Conservation (phyloP, 1,140 invertebrate genomes). For the Macrotrachela quadricornifera region DNA sequence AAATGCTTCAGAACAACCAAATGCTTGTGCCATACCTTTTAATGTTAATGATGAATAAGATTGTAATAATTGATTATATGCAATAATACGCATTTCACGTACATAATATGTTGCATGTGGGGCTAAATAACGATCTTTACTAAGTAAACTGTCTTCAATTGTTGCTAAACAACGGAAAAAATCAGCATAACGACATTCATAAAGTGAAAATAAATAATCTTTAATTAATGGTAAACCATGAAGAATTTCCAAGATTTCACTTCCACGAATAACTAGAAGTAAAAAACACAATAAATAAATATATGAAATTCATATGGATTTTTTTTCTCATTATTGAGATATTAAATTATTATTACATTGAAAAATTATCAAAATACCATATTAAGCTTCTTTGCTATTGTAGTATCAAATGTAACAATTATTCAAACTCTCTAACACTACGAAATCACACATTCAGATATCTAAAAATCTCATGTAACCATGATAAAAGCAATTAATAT, state of each 20-base stretch:
- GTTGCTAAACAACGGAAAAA: conserved; percentile 60
- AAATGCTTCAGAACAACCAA: conserved; percentile 54
- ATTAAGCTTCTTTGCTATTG: too few species aligned
- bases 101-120: conserved; percentile 76
- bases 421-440: too few species aligned
- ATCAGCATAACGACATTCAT: conserved; percentile 87
- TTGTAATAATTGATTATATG: conserved; percentile 83
- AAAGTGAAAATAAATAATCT: conserved; percentile 74
- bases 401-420: too few species aligned
- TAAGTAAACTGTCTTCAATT: conserved; percentile 52
- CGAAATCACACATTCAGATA: too few species aligned
- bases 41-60: conserved; percentile 81
- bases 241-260: conserved; percentile 32
- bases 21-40: conserved; percentile 88
- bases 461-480: too few species aligned
- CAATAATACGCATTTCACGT: conserved; percentile 84
- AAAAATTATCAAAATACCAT: too few species aligned
- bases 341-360: too few species aligned
- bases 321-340: too few species aligned
- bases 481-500: too few species aligned
- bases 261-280: conserved; percentile 19
- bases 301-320: too few species aligned
- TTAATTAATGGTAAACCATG: conserved; percentile 64
- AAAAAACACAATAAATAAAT: too few species aligned
- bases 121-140: conserved; percentile 66